A percentile compares a stretch with the other conserved stretches of the same genome.
Conservation (phyloP, 2,888 invertebrate genomes). For the Cataglyphis rosenhaueri region DNA sequence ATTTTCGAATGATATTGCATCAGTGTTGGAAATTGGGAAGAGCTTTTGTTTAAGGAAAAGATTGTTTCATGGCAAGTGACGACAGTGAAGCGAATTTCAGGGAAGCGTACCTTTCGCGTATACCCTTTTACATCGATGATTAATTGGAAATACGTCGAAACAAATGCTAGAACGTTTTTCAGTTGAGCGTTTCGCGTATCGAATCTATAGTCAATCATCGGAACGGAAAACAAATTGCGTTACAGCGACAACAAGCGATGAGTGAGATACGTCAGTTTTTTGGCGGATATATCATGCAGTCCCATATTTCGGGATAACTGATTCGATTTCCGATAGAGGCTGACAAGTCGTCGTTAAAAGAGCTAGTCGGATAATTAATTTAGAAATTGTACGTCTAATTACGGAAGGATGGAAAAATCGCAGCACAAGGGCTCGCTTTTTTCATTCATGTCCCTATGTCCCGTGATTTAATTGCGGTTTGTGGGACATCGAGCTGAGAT, state of each 20-base stretch:
- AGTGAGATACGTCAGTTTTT: conserved; percentile 39
- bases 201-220: conserved; percentile 49
- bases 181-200: not conserved
- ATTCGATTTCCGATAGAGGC: conserved; percentile 64
- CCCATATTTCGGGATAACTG: conserved; percentile 19
- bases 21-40: not conserved
- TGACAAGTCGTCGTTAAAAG: conserved; percentile 27
- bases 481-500: not conserved
- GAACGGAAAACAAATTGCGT: conserved; percentile 53
- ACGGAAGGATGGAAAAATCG: not conserved
- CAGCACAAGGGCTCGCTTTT: conserved; percentile 7
- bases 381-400: conserved; percentile 53
- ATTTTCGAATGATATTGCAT: not conserved
- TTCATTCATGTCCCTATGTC: not conserved
- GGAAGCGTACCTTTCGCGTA: not conserved
- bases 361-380: conserved; percentile 55
- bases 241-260: conserved; percentile 18
- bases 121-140: not conserved
- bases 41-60: not conserved
- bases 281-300: not conserved
- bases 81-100: not conserved
- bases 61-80: not conserved
- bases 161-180: conserved; percentile 9
- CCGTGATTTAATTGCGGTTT: conserved; percentile 18
- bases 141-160: conserved; percentile 14